Percentiles rank a stretch among this genome's conserved stretches.
These are phyloP conservation scores for Euschistus heros DNA, from an alignment of 1,140 invertebrate species.

Conservation along the genomic window DNA sequence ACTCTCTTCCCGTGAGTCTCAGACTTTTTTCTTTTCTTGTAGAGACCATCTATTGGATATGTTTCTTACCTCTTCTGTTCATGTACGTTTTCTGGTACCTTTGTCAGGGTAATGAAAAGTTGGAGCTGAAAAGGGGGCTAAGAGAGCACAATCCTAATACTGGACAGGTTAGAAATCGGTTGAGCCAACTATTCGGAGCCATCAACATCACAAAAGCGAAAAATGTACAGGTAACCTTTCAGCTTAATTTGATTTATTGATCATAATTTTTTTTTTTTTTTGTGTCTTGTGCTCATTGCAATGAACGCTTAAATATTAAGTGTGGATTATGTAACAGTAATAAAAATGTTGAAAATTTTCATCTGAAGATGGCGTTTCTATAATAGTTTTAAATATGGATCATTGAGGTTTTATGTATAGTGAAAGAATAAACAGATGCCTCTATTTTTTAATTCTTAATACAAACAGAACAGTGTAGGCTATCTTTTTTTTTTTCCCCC, in stretches of 20 bases:
- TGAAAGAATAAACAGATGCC: too few relatives aligned
- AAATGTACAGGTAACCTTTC: not conserved
- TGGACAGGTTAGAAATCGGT: not conserved
- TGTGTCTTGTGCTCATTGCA: too few relatives aligned
- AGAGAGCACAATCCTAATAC: not conserved
- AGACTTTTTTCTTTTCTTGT: constrained; percentile 4
- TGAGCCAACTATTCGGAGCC: constrained; percentile 1
- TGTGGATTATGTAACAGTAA: too few relatives aligned
- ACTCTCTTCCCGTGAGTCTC: constrained; percentile 44
- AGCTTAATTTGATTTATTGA: not conserved
- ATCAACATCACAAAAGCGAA: not conserved
- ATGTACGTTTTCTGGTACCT: not conserved
- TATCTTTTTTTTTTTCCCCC: too few relatives aligned
- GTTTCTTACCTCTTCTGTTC: constrained; percentile 2
- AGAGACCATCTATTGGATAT: constrained; percentile 4
- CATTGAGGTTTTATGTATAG: too few relatives aligned
- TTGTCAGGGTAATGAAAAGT: constrained; percentile 6
- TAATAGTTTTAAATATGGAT: too few relatives aligned
- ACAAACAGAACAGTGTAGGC: too few relatives aligned
- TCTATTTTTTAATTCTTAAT: too few relatives aligned
- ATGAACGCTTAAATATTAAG: too few relatives aligned
- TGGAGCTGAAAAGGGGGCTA: not conserved
- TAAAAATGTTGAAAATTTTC: too few relatives aligned
- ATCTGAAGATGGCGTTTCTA: too few relatives aligned
- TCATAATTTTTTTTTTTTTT: not conserved